A percentile compares a stretch with the other conserved stretches of the same genome.
phyloP scores from a whole-genome alignment of 2,888 invertebrate genomes.

The Xylota sylvarum region DNA sequence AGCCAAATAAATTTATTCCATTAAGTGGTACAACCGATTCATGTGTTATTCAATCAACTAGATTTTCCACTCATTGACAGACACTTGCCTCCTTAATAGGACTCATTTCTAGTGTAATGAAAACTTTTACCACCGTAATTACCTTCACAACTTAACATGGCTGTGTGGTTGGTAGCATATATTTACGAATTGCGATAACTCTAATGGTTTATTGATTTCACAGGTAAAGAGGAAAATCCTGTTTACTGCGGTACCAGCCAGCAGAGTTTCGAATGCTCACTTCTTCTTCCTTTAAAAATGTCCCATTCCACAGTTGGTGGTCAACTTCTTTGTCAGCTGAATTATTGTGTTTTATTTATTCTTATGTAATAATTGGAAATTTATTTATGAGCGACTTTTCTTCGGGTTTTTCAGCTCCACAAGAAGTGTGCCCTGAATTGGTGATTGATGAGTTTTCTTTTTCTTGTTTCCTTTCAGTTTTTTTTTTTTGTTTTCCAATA shows the following conservation, averaged over 20 bases:
- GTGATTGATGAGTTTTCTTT: slow-evolving; percentile 44
- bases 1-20: neutral
- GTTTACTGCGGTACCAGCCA: neutral
- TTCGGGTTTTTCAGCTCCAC: slow-evolving; percentile 2
- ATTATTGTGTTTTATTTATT: neutral
- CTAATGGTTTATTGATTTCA: slow-evolving; percentile 1
- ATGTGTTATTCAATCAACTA: slow-evolving; percentile 9
- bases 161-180: neutral
- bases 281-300: slow-evolving; percentile 11
- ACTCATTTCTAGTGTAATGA: neutral
- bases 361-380: neutral
- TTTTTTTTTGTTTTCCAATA: too few relatives aligned
- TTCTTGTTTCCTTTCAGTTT: neutral
- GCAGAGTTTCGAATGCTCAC: neutral
- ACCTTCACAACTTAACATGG: neutral
- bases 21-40: neutral
- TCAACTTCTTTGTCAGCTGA: slow-evolving; percentile 9
- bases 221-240: slow-evolving; percentile 13
- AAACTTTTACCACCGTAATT: neutral
- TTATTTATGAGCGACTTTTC: slow-evolving; percentile 34
- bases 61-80: slow-evolving; percentile 3
- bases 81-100: slow-evolving; percentile 18
- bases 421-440: slow-evolving; percentile 12
- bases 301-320: slow-evolving; percentile 2
- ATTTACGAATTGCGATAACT: neutral